Evolutionary conservation across 2,888 invertebrate species (phyloP), one percentile per base, ranked within the genome.

Genomic region (Caenorhabditis zanzibari): DNA sequence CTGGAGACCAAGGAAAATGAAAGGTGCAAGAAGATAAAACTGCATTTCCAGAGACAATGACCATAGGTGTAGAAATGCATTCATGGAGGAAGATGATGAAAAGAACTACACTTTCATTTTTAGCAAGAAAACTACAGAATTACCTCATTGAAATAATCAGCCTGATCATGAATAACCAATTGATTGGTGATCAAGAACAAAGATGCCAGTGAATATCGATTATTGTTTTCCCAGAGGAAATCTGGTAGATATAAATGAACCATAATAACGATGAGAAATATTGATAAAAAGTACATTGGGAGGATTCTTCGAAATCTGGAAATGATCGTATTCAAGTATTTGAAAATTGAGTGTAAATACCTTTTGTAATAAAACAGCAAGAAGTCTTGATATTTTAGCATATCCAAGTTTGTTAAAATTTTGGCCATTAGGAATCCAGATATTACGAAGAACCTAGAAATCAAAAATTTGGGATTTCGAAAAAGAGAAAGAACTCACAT

Each of bases 381-480:
- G 32, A 19, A 77, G 32, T 61, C 52, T 54, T 24, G 19, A n/a
- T 9, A 26, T 5, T 61, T 61, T 14, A 61, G 14, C 0, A 61
- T 14, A 24, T 61, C 24, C 16, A 26, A 14, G 22, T 24, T 63
- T 49, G 83, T 47, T 0, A 83, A 35, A 32, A 69, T 79, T 47
- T 38, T 56, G n/a, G 83, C 79, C 83, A 83, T 83, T 1, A 83
- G 54, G 47, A 68, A 80, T 2, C 83, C 83, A 9, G 83, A 83
- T 3, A 83, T 79, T 0, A 83, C 83, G 41, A 83, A 83, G 49
- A 83, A 83, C 69, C 82, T 82, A 52, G 28, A 64, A 35, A 54
- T 24, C n/a, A n/a, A n/a, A n/a, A 6, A 3, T 2, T 10, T 47
- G 5, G n/a, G 1, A 6, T 66, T 66, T 19, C n/a, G 19, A 28